phyloP scores from a whole-genome alignment of 2,113 vertebrate species.

The Cebidichthys violaceus region DNA sequence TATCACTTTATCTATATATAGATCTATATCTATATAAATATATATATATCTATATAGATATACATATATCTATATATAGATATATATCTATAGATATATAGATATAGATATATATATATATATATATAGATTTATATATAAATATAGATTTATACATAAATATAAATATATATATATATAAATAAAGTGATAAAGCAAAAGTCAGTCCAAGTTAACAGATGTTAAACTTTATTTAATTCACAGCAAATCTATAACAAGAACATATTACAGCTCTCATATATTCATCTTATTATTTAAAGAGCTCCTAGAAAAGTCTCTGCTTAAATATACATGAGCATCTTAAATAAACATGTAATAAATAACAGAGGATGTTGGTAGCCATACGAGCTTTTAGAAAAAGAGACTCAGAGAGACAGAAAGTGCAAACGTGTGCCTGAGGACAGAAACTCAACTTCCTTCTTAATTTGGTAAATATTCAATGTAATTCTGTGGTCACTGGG shows the following conservation, averaged over 20 bases:
- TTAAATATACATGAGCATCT: slow-evolving; percentile 59
- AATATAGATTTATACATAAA: too few relatives aligned
- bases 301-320: slow-evolving; percentile 12
- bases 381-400: background rate
- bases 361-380: background rate
- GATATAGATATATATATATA: too few relatives aligned
- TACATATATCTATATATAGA: too few relatives aligned
- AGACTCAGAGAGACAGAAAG: background rate
- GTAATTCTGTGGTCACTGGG: too few relatives aligned
- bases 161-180: too few relatives aligned
- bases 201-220: background rate
- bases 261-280: slow-evolving; percentile 29
- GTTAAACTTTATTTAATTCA: slow-evolving; percentile 46
- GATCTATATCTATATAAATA: too few relatives aligned
- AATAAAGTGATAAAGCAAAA: background rate
- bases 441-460: background rate
- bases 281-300: slow-evolving; percentile 38
- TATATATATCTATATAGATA: too few relatives aligned
- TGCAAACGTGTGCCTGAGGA: background rate
- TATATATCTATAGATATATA: too few relatives aligned
- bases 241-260: slow-evolving; percentile 11
- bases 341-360: slow-evolving; percentile 62
- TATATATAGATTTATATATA: too few relatives aligned
- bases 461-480: background rate
- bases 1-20: too few relatives aligned